Evolutionary conservation across 1,140 invertebrate genomes (phyloP), one percentile per base, ranked within the genome.

Genomic region (Nasonia vitripennis): DNA sequence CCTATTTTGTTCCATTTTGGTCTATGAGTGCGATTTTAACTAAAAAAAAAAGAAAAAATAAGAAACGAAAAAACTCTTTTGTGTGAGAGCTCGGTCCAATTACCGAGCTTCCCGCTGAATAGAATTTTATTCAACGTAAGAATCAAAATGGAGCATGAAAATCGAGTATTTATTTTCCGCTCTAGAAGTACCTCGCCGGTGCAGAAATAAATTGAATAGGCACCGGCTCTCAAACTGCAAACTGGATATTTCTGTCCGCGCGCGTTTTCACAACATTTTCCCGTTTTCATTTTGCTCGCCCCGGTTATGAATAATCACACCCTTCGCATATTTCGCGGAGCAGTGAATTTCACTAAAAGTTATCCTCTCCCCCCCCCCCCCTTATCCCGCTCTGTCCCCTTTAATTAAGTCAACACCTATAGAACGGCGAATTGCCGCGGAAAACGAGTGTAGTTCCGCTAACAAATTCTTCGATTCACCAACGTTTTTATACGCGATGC

Each of bases 381-480:
- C 51, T 20, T 55, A 55, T 55, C 51, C 0, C 17, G 51, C 51
- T 20, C 20, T 45, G 9, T 17, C 20, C 1, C 55, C 6, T 17
- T 20, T 17, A 7, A 7, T n/a, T 62, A 62, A 62, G 17, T 62
- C 55, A 62, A 62, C 55, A 17, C 55, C 20, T 62, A 62, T 0
- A 37, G 34, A 6, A 37, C 17, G 55, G 17, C 20, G 1, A 62
- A 62, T 62, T 62, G 2, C 55, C 55, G 34, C 5, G 17, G 55
- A 62, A 62, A 78, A 51, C 34, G 20, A 27, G 7, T 2, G 20
- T n/a, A 83, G 45, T 41, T 41, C 7, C 20, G 20, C 37, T 55
- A 75, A 62, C 79, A 83, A 67, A 75, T 83, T 77, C 74, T 34
- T 77, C 11, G 51, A 67, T 83, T 67, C 10, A 9, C 23, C 11